Percentiles rank a stretch among this genome's conserved stretches.
Evolutionary conservation across 1,140 invertebrate genomes (phyloP).

Genomic region (Drosophila carrolli): DNA sequence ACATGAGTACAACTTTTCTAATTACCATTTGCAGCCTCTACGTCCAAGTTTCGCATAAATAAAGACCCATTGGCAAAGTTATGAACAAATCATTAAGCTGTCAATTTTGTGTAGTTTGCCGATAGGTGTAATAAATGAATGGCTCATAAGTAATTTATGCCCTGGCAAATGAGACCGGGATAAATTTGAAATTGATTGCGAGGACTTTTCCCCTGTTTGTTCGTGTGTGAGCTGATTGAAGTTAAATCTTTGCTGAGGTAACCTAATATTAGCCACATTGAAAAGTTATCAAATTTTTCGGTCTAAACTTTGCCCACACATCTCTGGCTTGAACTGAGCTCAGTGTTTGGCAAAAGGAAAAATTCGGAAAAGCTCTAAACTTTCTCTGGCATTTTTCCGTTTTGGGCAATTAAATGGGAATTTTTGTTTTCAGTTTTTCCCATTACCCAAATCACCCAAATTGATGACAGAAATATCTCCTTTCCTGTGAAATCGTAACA

Average conservation of each 20-base stretch:
- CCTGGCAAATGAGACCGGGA: conserved; percentile 19
- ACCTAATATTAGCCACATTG: conserved; percentile 14
- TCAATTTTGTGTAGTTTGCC: conserved; percentile 56
- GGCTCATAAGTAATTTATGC: conserved; percentile 60
- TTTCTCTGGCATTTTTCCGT: conserved; percentile 22
- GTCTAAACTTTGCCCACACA: conserved; percentile 14
- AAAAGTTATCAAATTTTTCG: conserved; percentile 23
- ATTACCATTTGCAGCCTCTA: conserved; percentile 30
- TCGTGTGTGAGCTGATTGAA: conserved; percentile 9
- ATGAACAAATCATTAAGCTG: conserved; percentile 74
- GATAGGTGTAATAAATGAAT: conserved; percentile 66
- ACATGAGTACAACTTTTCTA: conserved; percentile 35
- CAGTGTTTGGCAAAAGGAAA: not conserved
- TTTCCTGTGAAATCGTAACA: too few species aligned
- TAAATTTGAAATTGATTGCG: conserved; percentile 63
- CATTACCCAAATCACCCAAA: conserved; percentile 1
- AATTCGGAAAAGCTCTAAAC: conserved; percentile 15
- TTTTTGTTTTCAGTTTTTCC: conserved; percentile 16
- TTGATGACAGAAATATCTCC: conserved; percentile 30
- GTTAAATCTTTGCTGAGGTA: conserved; percentile 21
- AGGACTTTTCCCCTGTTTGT: conserved; percentile 5
- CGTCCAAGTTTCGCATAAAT: conserved; percentile 50
- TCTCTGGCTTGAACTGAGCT: not conserved
- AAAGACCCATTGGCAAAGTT: conserved; percentile 59
- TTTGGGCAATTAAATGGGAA: conserved; percentile 30